Base-by-base conservation (phyloP, 2,797 vertebrate species). In the Fistularia tabacaria region DNA sequence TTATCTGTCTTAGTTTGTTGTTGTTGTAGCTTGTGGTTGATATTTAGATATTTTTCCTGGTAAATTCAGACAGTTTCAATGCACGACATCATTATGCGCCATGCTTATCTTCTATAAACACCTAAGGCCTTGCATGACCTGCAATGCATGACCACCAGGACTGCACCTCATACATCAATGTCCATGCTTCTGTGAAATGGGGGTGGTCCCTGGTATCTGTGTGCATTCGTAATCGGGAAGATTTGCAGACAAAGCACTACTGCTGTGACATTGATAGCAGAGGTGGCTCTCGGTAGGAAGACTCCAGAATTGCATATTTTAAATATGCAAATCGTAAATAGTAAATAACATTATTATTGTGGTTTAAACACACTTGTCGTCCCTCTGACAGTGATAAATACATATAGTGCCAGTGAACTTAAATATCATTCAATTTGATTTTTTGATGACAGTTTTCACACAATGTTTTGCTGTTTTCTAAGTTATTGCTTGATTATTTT, bases 191-290 rank as follows among this genome's bases (percentile, higher is more conserved):
- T 44, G 56, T 57, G 47, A 14, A 9, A 39, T 46, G 39, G 47
- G 42, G 46, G 11, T 10, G 52, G 53, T 57, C 62, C 57, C 46
- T 56, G 62, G 66, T 70, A 59, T 38, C 60, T 76, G 74, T 72
- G 64, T 54, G 68, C 43, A 59, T 80, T 75, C 47, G 41, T 75
- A 75, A 82, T 76, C 56, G 64, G 44, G 11, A 50, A 66, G 67
- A 76, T 76, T 77, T 84, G 76, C 84, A 79, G 80, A 83, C 76
- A 62, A 79, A 77, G 81, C 82, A 74, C 50, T 57, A 14, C 9
- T 44, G 46, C 59, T 80, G 79, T 76, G 84, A 87, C 67, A 52
- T 59, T 71, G 10, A 80, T 62, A 70, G 41, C 68, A 54, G 70
- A 36, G 57, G 58, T 59, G 48, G 66, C 47, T 69, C 54, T 54